Conservation (phyloP, 2,797 vertebrate genomes). For the Lagodon rhomboides region DNA sequence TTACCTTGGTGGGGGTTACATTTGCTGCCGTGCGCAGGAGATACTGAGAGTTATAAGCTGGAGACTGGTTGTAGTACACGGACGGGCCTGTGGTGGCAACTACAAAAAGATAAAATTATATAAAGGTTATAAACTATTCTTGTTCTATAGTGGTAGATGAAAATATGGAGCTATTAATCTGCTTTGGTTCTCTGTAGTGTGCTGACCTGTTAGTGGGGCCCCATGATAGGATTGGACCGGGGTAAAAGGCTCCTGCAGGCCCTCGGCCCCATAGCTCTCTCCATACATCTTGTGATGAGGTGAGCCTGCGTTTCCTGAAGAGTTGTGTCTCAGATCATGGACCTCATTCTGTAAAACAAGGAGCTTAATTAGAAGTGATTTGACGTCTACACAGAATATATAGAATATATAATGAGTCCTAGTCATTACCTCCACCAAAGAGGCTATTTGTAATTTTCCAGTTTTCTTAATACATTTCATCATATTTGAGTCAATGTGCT, state of each 20-base stretch:
- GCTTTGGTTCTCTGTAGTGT: not conserved
- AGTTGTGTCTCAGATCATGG: conserved; percentile 92
- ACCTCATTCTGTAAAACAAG: conserved; percentile 92
- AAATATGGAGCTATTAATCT: not conserved
- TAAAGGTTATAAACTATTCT: not conserved
- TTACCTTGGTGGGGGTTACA: conserved; percentile 97
- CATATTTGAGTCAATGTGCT: not conserved
- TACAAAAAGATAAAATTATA: conserved; percentile 67
- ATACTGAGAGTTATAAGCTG: conserved; percentile 96
- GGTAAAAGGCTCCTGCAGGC: conserved; percentile 90
- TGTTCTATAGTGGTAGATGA: not conserved
- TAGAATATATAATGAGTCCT: not conserved
- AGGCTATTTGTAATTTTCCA: not conserved
- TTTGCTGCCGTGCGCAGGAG: conserved; percentile 94
- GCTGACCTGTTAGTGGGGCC: conserved; percentile 92
- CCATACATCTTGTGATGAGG: conserved; percentile 90
- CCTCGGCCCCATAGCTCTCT: conserved; percentile 90
- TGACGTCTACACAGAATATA: not conserved
- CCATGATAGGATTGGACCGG: conserved; percentile 92
- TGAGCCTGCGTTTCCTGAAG: conserved; percentile 83
- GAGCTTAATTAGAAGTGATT: not conserved
- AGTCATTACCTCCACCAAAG: too few relatives aligned
- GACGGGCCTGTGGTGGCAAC: conserved; percentile 94
- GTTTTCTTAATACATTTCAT: not conserved
- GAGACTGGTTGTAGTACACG: conserved; percentile 94